These are phyloP conservation scores for Stenoptilia bipunctidactyla DNA, from an alignment of 2,888 invertebrate species.

Conservation along the genomic window DNA sequence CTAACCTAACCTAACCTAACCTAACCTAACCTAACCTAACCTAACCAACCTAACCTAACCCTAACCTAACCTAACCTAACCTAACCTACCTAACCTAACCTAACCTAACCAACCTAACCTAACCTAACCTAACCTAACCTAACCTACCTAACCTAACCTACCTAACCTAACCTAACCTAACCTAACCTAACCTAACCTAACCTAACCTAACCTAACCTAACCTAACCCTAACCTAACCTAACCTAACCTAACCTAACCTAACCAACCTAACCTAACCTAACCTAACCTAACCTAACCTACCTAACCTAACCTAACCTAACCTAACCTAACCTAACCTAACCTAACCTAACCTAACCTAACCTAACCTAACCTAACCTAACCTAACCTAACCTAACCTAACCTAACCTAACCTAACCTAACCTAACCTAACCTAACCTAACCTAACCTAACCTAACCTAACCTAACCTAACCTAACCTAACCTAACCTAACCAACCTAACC, in stretches of 20 bases:
- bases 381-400: slow-evolving; percentile 6
- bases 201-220: slow-evolving; percentile 18
- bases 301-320: slow-evolving; percentile 9
- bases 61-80: no score
- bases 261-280: no score
- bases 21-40: no score
- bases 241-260: no score
- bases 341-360: slow-evolving; percentile 12
- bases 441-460: slow-evolving; percentile 15
- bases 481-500: slow-evolving; percentile 16
- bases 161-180: slow-evolving; percentile 17
- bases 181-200: slow-evolving; percentile 18
- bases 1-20: slow-evolving; percentile 18
- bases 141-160: no score
- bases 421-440: slow-evolving; percentile 15
- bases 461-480: slow-evolving; percentile 15
- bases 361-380: slow-evolving; percentile 9
- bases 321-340: slow-evolving; percentile 13
- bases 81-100: no score
- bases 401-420: slow-evolving; percentile 13
- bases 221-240: no score
- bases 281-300: no score
- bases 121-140: no score
- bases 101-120: no score
- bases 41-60: no score